Conservation (phyloP, 2,888 invertebrate genomes). For the Automeris io region DNA sequence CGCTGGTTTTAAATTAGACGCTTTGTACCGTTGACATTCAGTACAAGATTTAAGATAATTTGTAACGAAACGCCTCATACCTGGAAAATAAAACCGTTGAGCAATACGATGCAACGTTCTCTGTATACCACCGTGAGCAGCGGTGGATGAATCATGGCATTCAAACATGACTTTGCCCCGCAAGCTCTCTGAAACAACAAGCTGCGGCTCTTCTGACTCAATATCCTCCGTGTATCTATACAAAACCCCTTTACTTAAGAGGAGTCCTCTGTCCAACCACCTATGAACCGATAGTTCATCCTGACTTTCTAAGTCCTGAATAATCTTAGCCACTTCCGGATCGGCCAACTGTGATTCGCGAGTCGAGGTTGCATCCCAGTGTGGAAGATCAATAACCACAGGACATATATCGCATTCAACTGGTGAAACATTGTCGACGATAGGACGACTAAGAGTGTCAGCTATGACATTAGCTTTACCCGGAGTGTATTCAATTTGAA, state of each 20-base stretch:
- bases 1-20: neutral
- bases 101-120: too few species aligned
- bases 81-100: too few species aligned
- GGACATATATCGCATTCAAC: conserved; percentile 1
- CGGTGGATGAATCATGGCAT: too few species aligned
- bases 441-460: conserved; percentile 15
- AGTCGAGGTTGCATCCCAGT: conserved; percentile 8
- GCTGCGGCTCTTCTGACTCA: too few species aligned
- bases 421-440: neutral
- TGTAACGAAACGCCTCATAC: neutral
- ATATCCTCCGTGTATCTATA: too few species aligned
- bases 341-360: neutral
- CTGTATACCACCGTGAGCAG: too few species aligned
- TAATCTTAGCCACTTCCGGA: neutral
- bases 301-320: neutral
- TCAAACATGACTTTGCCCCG: too few species aligned
- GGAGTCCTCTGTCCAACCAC: too few species aligned
- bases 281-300: too few species aligned
- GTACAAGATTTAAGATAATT: neutral
- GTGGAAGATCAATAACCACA: neutral
- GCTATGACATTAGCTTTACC: conserved; percentile 28
- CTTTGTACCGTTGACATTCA: neutral
- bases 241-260: too few species aligned
- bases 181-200: too few species aligned
- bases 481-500: conserved; percentile 38